Percentiles rank a stretch among this genome's conserved stretches.
Conservation (phyloP, 1,140 invertebrate genomes). For the Argopecten irradians region DNA sequence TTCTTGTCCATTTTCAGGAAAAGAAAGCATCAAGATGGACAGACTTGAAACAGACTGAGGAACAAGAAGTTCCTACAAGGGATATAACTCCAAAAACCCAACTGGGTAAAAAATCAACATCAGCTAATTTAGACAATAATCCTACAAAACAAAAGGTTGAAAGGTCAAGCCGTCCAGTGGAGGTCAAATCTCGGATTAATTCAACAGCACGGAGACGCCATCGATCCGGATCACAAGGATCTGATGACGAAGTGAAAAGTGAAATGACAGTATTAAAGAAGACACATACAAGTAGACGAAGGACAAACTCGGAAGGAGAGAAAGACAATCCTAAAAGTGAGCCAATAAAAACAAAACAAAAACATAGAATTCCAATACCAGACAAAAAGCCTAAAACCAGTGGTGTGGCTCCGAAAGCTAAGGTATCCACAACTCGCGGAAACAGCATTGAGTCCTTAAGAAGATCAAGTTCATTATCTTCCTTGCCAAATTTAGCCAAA, state of each 20-base stretch:
- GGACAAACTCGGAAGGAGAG: background rate
- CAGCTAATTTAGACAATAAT: background rate
- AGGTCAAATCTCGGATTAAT: background rate
- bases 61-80: constrained; percentile 5
- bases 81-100: constrained; percentile 21
- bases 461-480: constrained; percentile 52
- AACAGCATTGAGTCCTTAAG: constrained; percentile 41
- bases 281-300: background rate
- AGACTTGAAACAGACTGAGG: background rate
- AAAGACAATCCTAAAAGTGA: background rate
- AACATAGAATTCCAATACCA: background rate
- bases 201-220: background rate
- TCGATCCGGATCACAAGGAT: background rate
- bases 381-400: constrained; percentile 10
- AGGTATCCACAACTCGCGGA: background rate
- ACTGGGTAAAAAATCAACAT: background rate
- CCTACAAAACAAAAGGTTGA: background rate
- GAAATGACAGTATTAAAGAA: background rate
- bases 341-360: background rate
- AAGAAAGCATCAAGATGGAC: background rate
- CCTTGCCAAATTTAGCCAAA: constrained; percentile 50
- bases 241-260: background rate
- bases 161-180: background rate
- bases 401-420: background rate
- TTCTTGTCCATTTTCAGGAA: background rate